Conservation (phyloP, 2,113 vertebrate genomes). For the Ictalurus punctatus region DNA sequence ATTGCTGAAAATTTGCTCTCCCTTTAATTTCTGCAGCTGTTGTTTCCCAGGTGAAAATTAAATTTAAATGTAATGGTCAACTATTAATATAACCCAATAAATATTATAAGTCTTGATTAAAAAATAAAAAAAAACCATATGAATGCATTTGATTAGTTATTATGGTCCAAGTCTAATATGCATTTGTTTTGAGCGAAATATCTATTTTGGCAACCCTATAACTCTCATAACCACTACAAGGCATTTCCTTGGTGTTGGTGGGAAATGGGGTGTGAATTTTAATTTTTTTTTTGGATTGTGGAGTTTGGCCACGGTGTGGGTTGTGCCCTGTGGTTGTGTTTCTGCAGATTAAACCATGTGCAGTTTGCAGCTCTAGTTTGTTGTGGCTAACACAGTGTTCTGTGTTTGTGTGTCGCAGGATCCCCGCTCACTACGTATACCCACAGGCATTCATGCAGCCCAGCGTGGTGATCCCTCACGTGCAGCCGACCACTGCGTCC, state of each 20-base stretch:
- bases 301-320: constrained; percentile 66
- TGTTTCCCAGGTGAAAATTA: not conserved
- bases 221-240: constrained; percentile 89
- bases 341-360: constrained; percentile 6
- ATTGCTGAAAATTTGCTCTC: not conserved
- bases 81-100: not conserved
- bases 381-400: constrained; percentile 28
- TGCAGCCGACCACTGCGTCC: constrained; percentile 82
- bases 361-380: not conserved
- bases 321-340: constrained; percentile 62
- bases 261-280: constrained; percentile 52
- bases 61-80: not conserved
- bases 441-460: constrained; percentile 97
- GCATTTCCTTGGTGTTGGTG: constrained; percentile 75
- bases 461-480: constrained; percentile 92
- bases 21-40: constrained; percentile 6
- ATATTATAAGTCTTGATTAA: not conserved
- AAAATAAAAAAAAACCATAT: not conserved
- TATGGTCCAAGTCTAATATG: not conserved
- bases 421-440: constrained; percentile 96
- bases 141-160: not conserved
- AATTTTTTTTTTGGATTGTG: constrained; percentile 58
- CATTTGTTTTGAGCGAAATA: constrained; percentile 32
- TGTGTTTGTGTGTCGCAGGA: constrained; percentile 77
- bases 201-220: constrained; percentile 97